Conservation (phyloP, 2,113 vertebrate species). For the Oreochromis niloticus region DNA sequence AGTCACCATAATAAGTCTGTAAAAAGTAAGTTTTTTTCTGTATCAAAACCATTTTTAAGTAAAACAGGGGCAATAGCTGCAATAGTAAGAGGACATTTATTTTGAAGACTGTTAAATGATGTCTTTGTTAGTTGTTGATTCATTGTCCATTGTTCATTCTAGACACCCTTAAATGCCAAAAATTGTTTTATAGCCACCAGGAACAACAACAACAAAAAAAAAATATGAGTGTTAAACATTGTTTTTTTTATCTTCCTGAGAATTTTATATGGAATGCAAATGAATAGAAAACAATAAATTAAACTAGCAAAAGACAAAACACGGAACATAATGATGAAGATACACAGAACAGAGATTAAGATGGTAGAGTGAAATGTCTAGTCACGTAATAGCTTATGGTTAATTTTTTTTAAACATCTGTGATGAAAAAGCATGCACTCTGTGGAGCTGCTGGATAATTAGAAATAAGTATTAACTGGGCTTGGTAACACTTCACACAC, state of each 20-base stretch:
- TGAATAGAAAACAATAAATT: conserved; percentile 83
- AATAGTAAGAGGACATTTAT: conserved; percentile 66
- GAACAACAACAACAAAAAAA: background rate
- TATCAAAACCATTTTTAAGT: background rate
- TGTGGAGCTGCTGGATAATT: conserved; percentile 7
- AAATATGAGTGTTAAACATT: conserved; percentile 55
- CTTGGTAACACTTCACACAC: background rate
- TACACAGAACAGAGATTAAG: conserved; percentile 60
- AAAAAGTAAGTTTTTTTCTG: background rate
- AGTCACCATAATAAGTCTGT: background rate
- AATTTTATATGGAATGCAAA: conserved; percentile 86
- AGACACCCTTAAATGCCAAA: conserved; percentile 7
- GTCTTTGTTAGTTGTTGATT: conserved; percentile 33
- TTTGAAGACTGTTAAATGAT: conserved; percentile 50
- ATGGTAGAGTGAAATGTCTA: background rate
- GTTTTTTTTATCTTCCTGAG: conserved; percentile 87
- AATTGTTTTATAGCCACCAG: conserved; percentile 25
- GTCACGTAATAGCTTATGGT: conserved; percentile 50
- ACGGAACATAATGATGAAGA: conserved; percentile 73
- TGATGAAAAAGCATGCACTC: background rate
- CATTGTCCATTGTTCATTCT: background rate
- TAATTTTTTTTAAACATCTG: background rate
- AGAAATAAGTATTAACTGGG: background rate
- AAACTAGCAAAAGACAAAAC: conserved; percentile 45
- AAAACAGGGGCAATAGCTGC: background rate